Percentiles rank a stretch among this genome's conserved stretches.
These are phyloP conservation scores for Tragelaphus buxtoni DNA, from an alignment of 2,113 vertebrate genomes.

Conservation along the genomic window DNA sequence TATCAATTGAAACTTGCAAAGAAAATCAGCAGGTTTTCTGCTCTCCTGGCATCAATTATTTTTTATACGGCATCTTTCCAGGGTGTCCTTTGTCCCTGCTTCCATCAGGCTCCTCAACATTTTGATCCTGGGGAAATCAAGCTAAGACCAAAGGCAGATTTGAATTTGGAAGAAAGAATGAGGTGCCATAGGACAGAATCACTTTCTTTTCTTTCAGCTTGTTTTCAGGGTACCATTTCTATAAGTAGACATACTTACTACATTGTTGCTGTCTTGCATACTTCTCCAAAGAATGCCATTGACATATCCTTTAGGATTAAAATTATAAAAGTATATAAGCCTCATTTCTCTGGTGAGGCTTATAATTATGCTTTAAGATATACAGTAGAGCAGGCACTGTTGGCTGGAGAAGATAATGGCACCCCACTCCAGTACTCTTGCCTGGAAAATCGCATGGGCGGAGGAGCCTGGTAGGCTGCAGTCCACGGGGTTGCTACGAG, in stretches of 20 bases:
- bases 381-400: not conserved
- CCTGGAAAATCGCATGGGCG: too few species aligned
- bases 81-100: not conserved
- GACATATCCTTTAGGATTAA: not conserved
- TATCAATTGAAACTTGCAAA: not conserved
- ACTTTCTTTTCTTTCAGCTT: not conserved
- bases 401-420: not conserved
- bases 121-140: not conserved
- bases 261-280: not conserved
- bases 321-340: not conserved
- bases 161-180: not conserved
- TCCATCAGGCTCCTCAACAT: not conserved
- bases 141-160: not conserved
- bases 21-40: not conserved
- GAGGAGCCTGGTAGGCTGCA: too few species aligned
- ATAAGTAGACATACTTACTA: not conserved
- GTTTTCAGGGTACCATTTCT: not conserved
- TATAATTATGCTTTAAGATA: not conserved
- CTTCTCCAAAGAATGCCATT: not conserved
- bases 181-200: not conserved
- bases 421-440: too few species aligned
- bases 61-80: not conserved
- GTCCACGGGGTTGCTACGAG: too few species aligned
- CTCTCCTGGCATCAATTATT: not conserved
- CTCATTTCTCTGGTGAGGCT: not conserved